phyloP scores from a whole-genome alignment of 2,888 invertebrate species.

The Bugulina stolonifera region DNA sequence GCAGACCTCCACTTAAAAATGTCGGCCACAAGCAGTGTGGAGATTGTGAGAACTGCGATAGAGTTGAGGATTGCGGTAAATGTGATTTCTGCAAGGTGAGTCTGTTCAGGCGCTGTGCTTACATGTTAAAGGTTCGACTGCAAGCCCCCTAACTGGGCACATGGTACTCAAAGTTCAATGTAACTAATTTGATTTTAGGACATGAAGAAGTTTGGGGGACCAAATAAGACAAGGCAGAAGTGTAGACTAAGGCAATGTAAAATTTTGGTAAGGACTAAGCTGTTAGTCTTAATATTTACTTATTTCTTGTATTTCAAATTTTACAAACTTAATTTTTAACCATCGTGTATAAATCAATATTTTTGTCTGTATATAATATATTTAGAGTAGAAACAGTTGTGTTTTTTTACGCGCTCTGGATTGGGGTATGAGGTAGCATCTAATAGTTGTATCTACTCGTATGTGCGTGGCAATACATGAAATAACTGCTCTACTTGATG shows the following conservation, averaged over 20 bases:
- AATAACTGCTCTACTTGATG: too few species aligned
- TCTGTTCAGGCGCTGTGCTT: too few species aligned
- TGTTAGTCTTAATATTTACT: too few species aligned
- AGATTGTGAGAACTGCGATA: slow-evolving; percentile 66
- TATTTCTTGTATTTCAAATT: too few species aligned
- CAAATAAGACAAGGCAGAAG: slow-evolving; percentile 55
- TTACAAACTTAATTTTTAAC: too few species aligned
- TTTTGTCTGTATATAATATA: too few species aligned
- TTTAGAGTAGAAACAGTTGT: too few species aligned
- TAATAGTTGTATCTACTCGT: too few species aligned
- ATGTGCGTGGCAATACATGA: too few species aligned
- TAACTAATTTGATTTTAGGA: slow-evolving; percentile 45
- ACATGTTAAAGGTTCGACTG: not conserved
- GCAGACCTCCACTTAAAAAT: not conserved
- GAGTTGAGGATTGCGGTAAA: slow-evolving; percentile 65
- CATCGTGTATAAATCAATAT: too few species aligned
- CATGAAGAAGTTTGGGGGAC: slow-evolving; percentile 57
- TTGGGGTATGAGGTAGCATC: too few species aligned
- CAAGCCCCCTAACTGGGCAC: not conserved
- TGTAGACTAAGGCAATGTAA: slow-evolving; percentile 52
- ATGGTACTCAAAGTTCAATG: not conserved
- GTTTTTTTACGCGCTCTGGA: too few species aligned
- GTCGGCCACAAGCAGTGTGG: not conserved
- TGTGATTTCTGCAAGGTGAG: slow-evolving; percentile 60
- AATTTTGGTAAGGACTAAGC: slow-evolving; percentile 48